These are phyloP conservation scores for Nibea albiflora DNA, from an alignment of 2,113 vertebrate species.

Conservation along the genomic window DNA sequence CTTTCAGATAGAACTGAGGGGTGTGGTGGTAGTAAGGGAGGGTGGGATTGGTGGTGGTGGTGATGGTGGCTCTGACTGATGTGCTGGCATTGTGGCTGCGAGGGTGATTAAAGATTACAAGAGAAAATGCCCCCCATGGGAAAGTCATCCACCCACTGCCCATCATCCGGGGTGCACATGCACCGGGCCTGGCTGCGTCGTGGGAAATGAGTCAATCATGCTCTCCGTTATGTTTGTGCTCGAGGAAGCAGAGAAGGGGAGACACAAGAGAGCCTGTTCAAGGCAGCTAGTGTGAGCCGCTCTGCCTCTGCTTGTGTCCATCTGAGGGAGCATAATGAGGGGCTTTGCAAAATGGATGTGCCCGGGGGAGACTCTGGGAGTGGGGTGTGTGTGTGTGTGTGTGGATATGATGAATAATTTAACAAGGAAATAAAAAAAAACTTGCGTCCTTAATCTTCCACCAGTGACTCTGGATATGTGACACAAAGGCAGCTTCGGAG, in stretches of 20 bases:
- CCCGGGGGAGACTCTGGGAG: constrained; percentile 36
- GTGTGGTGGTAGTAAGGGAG: constrained; percentile 3
- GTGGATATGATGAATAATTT: constrained; percentile 79
- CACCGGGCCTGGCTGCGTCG: constrained; percentile 42
- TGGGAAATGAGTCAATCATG: constrained; percentile 78
- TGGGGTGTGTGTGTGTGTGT: constrained; percentile 23
- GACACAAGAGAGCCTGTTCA: constrained; percentile 65
- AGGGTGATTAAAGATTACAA: constrained; percentile 69
- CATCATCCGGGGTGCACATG: constrained; percentile 49
- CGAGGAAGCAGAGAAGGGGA: constrained; percentile 26
- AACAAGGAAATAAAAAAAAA: constrained; percentile 62
- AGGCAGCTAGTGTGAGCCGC: constrained; percentile 49
- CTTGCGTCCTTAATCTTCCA: constrained; percentile 70
- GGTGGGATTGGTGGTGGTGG: constrained; percentile 5
- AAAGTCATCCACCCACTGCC: constrained; percentile 77
- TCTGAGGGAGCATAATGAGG: constrained; percentile 64
- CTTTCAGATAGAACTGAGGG: constrained; percentile 56
- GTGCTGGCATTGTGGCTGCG: constrained; percentile 70
- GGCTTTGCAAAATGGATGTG: constrained; percentile 61
- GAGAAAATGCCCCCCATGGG: constrained; percentile 76
- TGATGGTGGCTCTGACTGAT: constrained; percentile 71
- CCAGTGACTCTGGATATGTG: constrained; percentile 69
- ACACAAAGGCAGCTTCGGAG: constrained; percentile 62
- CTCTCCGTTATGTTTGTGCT: constrained; percentile 53
- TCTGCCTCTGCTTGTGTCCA: constrained; percentile 60